These are phyloP conservation scores for Drosophila lini DNA, from an alignment of 1,140 invertebrate species.

Conservation along the genomic window DNA sequence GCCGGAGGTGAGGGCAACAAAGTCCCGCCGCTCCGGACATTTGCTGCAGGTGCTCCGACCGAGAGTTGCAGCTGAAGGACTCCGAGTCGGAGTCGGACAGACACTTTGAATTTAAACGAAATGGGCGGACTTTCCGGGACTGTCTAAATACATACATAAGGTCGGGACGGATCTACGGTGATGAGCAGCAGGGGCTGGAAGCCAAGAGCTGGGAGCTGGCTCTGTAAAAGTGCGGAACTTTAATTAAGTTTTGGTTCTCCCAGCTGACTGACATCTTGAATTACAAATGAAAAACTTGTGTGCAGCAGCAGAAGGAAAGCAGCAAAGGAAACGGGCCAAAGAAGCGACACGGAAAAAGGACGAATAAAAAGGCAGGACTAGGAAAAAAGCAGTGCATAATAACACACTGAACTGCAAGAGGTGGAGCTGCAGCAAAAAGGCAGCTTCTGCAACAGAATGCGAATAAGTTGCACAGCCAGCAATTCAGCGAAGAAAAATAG, in stretches of 20 bases:
- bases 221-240: slow-evolving; percentile 77
- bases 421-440: slow-evolving; percentile 56
- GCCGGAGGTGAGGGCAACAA: slow-evolving; percentile 50
- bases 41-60: slow-evolving; percentile 61
- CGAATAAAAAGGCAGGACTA: slow-evolving; percentile 26
- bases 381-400: slow-evolving; percentile 69
- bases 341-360: slow-evolving; percentile 33
- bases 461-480: slow-evolving; percentile 72
- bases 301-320: slow-evolving; percentile 64
- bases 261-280: slow-evolving; percentile 83
- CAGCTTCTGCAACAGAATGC: slow-evolving; percentile 42
- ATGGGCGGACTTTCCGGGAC: slow-evolving; percentile 30
- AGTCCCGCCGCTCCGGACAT: slow-evolving; percentile 56
- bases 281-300: slow-evolving; percentile 83
- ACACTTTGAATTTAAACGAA: slow-evolving; percentile 55
- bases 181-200: slow-evolving; percentile 12
- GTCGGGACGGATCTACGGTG: slow-evolving; percentile 19
- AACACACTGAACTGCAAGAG: slow-evolving; percentile 73
- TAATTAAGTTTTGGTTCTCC: slow-evolving; percentile 83
- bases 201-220: slow-evolving; percentile 19
- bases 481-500: slow-evolving; percentile 26
- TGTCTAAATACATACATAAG: slow-evolving; percentile 67
- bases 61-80: slow-evolving; percentile 53
- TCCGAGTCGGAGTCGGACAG: slow-evolving; percentile 20
- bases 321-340: slow-evolving; percentile 43